phyloP scores from a whole-genome alignment of 2,888 invertebrate genomes.

The Habrosyne pyritoides region DNA sequence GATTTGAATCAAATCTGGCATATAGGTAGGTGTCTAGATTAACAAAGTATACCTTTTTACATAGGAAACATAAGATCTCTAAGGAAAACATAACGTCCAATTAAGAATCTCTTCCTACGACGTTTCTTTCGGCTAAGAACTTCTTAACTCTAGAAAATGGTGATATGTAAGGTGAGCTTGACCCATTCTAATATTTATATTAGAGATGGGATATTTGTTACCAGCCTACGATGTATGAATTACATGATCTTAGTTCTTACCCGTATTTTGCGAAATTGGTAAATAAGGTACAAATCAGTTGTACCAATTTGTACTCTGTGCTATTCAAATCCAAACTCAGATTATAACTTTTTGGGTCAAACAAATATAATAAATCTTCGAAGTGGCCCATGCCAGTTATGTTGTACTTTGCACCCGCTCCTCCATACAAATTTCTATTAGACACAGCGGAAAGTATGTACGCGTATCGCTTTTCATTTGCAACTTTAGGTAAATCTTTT shows the following conservation, averaged over 20 bases:
- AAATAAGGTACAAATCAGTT: slow-evolving; percentile 13
- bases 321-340: slow-evolving; percentile 9
- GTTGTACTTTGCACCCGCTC: slow-evolving; percentile 32
- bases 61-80: no score
- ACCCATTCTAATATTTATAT: no score
- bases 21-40: no score
- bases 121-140: no score
- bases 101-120: no score
- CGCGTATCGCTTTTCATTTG: slow-evolving; percentile 33
- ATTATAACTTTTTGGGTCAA: slow-evolving; percentile 27
- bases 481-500: slow-evolving; percentile 25
- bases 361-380: slow-evolving; percentile 53
- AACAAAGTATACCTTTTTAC: no score
- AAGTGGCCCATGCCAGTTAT: slow-evolving; percentile 44
- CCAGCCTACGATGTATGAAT: no score
- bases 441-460: slow-evolving; percentile 49
- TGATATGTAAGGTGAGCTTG: no score
- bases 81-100: no score
- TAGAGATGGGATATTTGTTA: no score
- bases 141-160: no score
- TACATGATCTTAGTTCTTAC: slow-evolving; percentile 10
- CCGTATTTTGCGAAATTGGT: slow-evolving; percentile 21
- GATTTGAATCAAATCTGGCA: no score
- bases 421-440: slow-evolving; percentile 40
- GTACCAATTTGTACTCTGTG: slow-evolving; percentile 16